Evolutionary conservation across 2,888 invertebrate genomes (phyloP), one percentile per base, ranked within the genome.

Genomic region (Agriotes lineatus): DNA sequence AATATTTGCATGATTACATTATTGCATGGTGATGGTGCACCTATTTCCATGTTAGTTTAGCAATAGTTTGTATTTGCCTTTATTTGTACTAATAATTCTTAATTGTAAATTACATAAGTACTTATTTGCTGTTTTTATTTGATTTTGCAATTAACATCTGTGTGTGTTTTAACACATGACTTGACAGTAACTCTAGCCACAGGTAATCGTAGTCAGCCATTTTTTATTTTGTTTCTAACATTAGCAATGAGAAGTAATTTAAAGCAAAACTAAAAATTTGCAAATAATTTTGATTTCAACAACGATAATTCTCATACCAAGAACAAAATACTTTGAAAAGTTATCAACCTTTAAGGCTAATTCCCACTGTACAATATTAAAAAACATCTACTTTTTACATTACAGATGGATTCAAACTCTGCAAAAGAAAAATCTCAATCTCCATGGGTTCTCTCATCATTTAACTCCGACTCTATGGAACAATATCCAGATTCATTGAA

Each of bases 401-500:
- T 70, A 9, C 54, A 71, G 71, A 61, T 66, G 61, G 75, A 75
- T 74, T 79, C 74, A 79, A 78, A 70, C 70, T 78, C 74, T 75
- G 75, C 77, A 81, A 81, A 76, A 80, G 80, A 74, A 82, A 82
- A 80, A 83, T 83, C 77, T 84, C 83, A 73, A 81, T 83, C 79
- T 82, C 83, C 78, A 82, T 85, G 85, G 85, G 82, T 79, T 82
- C 83, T 80, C 81, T 84, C 82, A 77, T 84, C 82, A 77, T 83
- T 77, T 82, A 82, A 80, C 70, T 78, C 77, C 72, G 78, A 79
- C 35, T 72, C 75, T 45, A 75, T 78, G 48, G 72, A 83, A 10
- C 73, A 83, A 52, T 87, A 85, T 75, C 84, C 85, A 22, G 88
- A 88, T 75, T 88, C 88, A 0, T 77, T 89, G 77, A 86, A 88